phyloP scores from a whole-genome alignment of 2,888 invertebrate genomes.

The Luperina testacea region DNA sequence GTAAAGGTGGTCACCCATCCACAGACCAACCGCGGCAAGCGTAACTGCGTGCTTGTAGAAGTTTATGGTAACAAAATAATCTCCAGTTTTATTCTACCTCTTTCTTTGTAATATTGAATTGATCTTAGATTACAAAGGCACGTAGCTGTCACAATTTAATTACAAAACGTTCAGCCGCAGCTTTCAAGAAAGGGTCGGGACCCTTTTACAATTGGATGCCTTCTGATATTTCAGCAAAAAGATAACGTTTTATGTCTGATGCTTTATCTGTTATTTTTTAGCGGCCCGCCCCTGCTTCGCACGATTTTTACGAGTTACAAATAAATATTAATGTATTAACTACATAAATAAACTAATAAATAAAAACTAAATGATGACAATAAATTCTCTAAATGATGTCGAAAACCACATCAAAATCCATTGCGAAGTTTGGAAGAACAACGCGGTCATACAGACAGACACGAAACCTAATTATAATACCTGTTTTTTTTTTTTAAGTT shows the following conservation, averaged over 20 bases:
- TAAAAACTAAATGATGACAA: not conserved
- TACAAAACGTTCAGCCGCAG: conserved; percentile 21
- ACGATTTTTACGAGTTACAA: not conserved
- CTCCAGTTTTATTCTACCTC: not conserved
- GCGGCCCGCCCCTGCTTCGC: not conserved
- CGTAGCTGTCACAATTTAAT: conserved; percentile 40
- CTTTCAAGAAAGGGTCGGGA: conserved; percentile 24
- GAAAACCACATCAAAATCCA: not conserved
- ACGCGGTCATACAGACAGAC: not conserved
- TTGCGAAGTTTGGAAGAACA: not conserved
- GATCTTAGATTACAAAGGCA: conserved; percentile 22
- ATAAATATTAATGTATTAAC: too few species aligned
- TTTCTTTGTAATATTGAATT: conserved; percentile 6
- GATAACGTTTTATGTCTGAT: conserved; percentile 34
- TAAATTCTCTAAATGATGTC: not conserved
- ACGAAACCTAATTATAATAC: not conserved
- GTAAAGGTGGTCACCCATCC: too few species aligned
- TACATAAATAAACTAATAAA: too few species aligned
- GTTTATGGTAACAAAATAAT: not conserved
- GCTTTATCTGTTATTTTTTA: conserved; percentile 25
- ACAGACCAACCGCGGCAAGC: too few species aligned
- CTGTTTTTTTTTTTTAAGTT: too few species aligned
- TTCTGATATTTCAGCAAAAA: conserved; percentile 43
- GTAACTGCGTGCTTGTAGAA: not conserved
- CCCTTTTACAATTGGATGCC: conserved; percentile 39